These are phyloP conservation scores for Sitophilus oryzae DNA, from an alignment of 1,140 invertebrate species.

Conservation along the genomic window DNA sequence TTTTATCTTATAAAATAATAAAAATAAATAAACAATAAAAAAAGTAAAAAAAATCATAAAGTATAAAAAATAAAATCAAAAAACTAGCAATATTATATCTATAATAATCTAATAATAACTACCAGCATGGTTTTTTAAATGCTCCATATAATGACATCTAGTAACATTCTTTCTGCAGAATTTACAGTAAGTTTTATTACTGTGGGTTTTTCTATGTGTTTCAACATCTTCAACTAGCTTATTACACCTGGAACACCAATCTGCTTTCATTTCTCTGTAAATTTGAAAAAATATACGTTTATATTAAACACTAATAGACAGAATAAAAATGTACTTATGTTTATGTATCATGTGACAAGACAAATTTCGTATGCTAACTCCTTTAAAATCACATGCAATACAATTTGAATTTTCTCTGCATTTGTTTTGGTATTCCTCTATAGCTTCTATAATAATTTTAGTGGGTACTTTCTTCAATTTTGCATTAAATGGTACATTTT, in stretches of 20 bases:
- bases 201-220: constrained; percentile 19
- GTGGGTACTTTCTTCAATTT: constrained; percentile 18
- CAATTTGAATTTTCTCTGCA: constrained; percentile 20
- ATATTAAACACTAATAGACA: neutral
- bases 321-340: constrained; percentile 17
- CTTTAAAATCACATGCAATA: constrained; percentile 23
- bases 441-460: constrained; percentile 15
- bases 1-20: too few relatives aligned
- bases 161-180: constrained; percentile 22
- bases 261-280: constrained; percentile 16
- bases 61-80: too few relatives aligned
- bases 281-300: neutral
- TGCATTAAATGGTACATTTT: constrained; percentile 10
- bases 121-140: constrained; percentile 25
- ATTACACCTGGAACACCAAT: constrained; percentile 25
- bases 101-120: too few relatives aligned
- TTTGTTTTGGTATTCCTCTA: constrained; percentile 17
- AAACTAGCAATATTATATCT: too few relatives aligned
- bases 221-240: constrained; percentile 14
- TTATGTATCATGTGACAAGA: constrained; percentile 25
- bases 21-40: too few relatives aligned
- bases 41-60: too few relatives aligned
- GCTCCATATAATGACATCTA: constrained; percentile 23
- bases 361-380: constrained; percentile 20
- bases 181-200: constrained; percentile 11